Evolutionary conservation across 2,113 vertebrate species (phyloP).

Genomic region (Triplophysa tibetana): DNA sequence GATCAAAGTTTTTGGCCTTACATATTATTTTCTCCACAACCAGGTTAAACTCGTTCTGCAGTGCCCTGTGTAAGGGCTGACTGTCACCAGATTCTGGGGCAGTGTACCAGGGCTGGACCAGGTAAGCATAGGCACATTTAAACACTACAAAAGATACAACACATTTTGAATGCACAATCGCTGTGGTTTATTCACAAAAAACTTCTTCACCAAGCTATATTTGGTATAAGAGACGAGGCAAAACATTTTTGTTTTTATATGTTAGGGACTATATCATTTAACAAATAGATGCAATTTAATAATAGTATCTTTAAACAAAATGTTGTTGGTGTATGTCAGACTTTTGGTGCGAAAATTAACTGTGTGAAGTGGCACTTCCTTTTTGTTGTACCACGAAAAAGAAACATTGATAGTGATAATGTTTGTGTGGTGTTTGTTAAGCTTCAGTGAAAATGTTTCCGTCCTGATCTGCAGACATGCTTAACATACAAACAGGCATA

Average conservation of each 20-base stretch:
- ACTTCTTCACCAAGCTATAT: background rate
- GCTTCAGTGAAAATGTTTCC: background rate
- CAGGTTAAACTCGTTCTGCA: conserved; percentile 67
- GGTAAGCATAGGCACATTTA: conserved; percentile 68
- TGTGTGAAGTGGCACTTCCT: background rate
- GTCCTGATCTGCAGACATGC: background rate
- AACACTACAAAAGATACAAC: conserved; percentile 68
- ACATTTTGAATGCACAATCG: conserved; percentile 9
- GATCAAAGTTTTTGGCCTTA: conserved; percentile 62
- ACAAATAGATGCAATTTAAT: too few relatives aligned
- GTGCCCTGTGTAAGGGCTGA: conserved; percentile 69
- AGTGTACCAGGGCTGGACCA: conserved; percentile 69
- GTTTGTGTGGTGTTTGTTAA: background rate
- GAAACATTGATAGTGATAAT: background rate
- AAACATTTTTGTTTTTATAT: too few relatives aligned
- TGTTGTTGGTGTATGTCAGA: background rate
- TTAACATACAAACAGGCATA: background rate
- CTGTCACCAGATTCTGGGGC: conserved; percentile 58
- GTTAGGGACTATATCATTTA: too few relatives aligned
- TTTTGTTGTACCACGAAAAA: background rate
- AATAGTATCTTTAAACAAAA: too few relatives aligned
- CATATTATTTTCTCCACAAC: conserved; percentile 65
- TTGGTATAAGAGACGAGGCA: too few relatives aligned
- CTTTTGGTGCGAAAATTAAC: background rate
- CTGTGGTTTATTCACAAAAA: background rate